phyloP scores from a whole-genome alignment of 2,888 invertebrate genomes.

The Drosophila testacea region DNA sequence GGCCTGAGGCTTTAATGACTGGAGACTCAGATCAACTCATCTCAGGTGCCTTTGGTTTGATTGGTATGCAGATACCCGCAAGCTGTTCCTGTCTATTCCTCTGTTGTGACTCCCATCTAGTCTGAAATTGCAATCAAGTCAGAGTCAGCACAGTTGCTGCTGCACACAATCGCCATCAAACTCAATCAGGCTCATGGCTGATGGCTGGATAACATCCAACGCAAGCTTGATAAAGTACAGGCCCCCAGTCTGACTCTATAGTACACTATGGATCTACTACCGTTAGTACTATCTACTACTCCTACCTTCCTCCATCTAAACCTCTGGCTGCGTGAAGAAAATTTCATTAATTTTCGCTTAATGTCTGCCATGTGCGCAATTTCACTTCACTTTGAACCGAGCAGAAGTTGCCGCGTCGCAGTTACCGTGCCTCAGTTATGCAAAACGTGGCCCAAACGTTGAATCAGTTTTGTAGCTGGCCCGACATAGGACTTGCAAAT shows the following conservation, averaged over 20 bases:
- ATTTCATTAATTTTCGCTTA: constrained; percentile 81
- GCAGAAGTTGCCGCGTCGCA: neutral
- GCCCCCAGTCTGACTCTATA: neutral
- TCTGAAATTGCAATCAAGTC: constrained; percentile 74
- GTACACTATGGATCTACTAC: constrained; percentile 14
- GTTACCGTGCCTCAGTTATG: constrained; percentile 10
- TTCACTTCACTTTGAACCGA: constrained; percentile 53
- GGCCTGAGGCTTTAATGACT: constrained; percentile 60
- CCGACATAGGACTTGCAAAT: neutral
- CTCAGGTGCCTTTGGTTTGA: constrained; percentile 48
- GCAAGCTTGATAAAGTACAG: constrained; percentile 38
- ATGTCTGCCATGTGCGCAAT: constrained; percentile 79
- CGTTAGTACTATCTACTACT: neutral
- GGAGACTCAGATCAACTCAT: constrained; percentile 28
- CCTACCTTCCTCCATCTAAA: constrained; percentile 29
- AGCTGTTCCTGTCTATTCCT: constrained; percentile 33
- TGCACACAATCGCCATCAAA: constrained; percentile 80
- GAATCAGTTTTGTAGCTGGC: neutral
- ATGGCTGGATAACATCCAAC: constrained; percentile 56
- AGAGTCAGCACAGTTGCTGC: constrained; percentile 44
- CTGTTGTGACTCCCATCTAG: constrained; percentile 14
- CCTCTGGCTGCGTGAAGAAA: constrained; percentile 52
- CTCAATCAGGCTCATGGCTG: constrained; percentile 75
- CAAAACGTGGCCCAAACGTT: constrained; percentile 7
- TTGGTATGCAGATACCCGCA: constrained; percentile 68